Base-by-base conservation (phyloP, 2,888 invertebrate species). In the Lottia scabra region DNA sequence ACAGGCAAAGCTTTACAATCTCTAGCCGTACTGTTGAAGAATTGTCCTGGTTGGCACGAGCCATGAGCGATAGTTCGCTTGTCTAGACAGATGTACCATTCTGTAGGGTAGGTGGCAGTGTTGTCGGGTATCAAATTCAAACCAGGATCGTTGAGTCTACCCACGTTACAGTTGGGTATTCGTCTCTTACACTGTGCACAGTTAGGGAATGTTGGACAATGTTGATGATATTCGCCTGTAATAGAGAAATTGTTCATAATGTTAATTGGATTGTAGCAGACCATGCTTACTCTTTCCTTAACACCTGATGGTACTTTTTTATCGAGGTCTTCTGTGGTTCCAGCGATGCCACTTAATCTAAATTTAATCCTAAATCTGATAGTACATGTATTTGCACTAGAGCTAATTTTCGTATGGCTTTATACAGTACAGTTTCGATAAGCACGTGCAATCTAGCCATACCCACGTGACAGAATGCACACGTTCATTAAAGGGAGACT, bases 211-310 rank as follows among this genome's bases (percentile, higher is more conserved):
- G 43, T 63, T 13, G 63, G 63, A 63, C 68, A 69, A 16, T 69
- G 68, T 30, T 69, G 63, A 13, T 63, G 44, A 10, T 69, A 69
- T 19, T 69, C 63, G 16, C 68, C 68, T 69, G 68, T n/a, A 26
- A 30, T 27, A 67, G 5, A 38, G 38, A 38, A 2, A 30, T 30
- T 30, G 30, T 30, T 4, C 30, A 30, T 6, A 30, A 4, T 30
- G 30, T 30, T n/a, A n/a, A n/a, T n/a, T n/a, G n/a, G n/a, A n/a
- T n/a, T n/a, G n/a, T n/a, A n/a, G n/a, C n/a, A n/a, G n/a, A n/a
- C n/a, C n/a, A n/a, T n/a, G n/a, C n/a, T n/a, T n/a, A n/a, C n/a
- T n/a, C n/a, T n/a, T n/a, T n/a, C n/a, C n/a, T n/a, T n/a, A n/a
- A n/a, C n/a, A n/a, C n/a, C n/a, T n/a, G n/a, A n/a, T n/a, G n/a